Conservation (phyloP, 2,113 vertebrate genomes). For the Tetrax tetrax region DNA sequence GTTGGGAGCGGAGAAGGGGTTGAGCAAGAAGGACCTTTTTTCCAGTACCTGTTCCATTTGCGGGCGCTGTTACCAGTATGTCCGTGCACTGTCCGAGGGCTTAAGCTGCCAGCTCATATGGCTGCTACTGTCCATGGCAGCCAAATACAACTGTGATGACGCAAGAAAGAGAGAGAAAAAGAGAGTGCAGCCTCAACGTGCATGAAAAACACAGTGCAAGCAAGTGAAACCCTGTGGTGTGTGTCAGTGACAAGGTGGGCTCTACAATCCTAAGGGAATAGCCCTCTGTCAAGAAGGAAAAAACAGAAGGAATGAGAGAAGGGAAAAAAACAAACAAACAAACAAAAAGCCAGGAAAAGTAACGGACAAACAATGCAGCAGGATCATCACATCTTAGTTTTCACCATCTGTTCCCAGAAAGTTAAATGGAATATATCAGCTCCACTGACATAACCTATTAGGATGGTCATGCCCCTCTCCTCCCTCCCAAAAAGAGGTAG, state of each 20-base stretch:
- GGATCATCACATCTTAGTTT: constrained; percentile 32
- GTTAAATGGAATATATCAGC: background rate
- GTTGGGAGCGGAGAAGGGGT: constrained; percentile 58
- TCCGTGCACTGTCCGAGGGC: constrained; percentile 92
- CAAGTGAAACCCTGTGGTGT: constrained; percentile 68
- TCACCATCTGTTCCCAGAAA: constrained; percentile 44
- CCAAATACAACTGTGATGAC: constrained; percentile 94
- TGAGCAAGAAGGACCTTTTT: constrained; percentile 74
- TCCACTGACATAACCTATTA: background rate
- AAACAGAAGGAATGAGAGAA: constrained; percentile 54
- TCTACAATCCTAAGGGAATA: constrained; percentile 36
- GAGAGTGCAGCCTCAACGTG: constrained; percentile 82
- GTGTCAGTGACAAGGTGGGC: constrained; percentile 47
- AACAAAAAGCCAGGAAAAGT: constrained; percentile 70
- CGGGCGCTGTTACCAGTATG: constrained; percentile 88
- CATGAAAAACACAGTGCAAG: constrained; percentile 80
- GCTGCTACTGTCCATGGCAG: constrained; percentile 92
- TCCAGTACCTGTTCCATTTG: constrained; percentile 88
- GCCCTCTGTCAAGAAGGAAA: constrained; percentile 31
- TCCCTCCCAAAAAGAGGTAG: background rate
- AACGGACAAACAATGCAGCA: constrained; percentile 55
- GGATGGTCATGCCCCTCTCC: background rate
- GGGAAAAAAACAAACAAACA: constrained; percentile 30
- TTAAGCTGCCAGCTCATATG: constrained; percentile 95
- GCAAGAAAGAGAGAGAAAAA: constrained; percentile 81